Conservation (phyloP, 2,113 vertebrate species). For the Phocoena sinus region DNA sequence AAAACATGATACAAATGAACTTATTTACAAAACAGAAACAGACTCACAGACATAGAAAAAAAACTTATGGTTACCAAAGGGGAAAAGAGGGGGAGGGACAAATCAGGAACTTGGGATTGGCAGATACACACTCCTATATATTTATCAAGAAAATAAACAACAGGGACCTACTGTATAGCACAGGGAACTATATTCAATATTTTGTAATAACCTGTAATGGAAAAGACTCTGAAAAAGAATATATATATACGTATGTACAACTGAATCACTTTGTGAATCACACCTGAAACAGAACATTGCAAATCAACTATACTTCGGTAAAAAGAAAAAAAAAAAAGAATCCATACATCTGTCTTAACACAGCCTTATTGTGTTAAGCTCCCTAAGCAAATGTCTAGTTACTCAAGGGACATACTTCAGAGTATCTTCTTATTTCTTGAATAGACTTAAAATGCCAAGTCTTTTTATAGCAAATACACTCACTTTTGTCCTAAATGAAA, state of each 20-base stretch:
- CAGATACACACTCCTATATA: not conserved
- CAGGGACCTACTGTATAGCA: not conserved
- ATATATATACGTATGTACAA: not conserved
- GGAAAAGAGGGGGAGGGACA: not conserved
- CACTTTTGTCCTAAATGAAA: not conserved
- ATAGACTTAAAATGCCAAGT: conserved; percentile 3
- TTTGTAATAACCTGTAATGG: not conserved
- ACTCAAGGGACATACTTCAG: not conserved
- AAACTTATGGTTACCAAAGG: not conserved
- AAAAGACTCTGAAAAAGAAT: not conserved
- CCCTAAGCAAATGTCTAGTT: not conserved
- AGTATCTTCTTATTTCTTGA: not conserved
- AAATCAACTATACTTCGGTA: not conserved
- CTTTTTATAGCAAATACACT: conserved; percentile 2
- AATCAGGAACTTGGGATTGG: not conserved
- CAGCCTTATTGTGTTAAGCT: not conserved
- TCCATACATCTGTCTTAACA: not conserved
- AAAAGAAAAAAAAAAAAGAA: not conserved
- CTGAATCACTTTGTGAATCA: not conserved
- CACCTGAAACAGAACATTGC: not conserved
- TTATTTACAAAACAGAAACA: not conserved
- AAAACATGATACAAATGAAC: not conserved
- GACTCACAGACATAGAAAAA: not conserved
- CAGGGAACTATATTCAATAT: not conserved
- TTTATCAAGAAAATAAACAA: not conserved